These are phyloP conservation scores for Nesoenas mayeri DNA, from an alignment of 2,113 vertebrate genomes.

Conservation along the genomic window DNA sequence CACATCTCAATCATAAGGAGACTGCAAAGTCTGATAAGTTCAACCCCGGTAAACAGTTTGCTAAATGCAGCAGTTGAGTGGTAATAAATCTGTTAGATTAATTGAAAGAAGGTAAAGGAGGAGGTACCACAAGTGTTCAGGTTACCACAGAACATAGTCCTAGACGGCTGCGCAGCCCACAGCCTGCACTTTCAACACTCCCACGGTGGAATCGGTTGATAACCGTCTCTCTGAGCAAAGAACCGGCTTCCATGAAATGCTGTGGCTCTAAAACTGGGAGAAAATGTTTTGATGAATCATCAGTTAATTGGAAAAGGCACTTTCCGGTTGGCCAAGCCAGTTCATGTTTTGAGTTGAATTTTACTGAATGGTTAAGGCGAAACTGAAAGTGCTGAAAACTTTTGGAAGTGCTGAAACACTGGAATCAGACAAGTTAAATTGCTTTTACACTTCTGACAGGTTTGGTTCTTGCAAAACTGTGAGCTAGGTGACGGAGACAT, in stretches of 20 bases:
- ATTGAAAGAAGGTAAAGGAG: not conserved
- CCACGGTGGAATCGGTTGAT: not conserved
- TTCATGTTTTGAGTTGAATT: not conserved
- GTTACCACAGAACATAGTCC: not conserved
- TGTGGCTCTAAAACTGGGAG: not conserved
- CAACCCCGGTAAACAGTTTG: not conserved
- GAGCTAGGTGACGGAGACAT: not conserved
- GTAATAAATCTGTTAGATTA: not conserved
- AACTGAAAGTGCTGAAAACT: not conserved
- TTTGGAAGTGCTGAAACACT: not conserved
- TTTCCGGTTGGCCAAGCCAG: not conserved
- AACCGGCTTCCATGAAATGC: not conserved
- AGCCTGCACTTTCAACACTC: not conserved
- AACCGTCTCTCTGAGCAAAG: not conserved
- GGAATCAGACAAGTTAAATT: not conserved
- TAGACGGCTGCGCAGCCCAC: not conserved
- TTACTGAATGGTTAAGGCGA: not conserved
- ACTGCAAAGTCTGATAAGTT: not conserved
- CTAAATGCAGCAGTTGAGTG: not conserved
- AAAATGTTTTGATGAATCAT: not conserved
- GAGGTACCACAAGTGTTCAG: not conserved
- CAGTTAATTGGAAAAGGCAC: constrained; percentile 19
- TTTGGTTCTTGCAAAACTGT: not conserved
- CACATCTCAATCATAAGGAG: not conserved
- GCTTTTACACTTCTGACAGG: not conserved